Evolutionary conservation across 2,888 invertebrate species (phyloP), one percentile per base, ranked within the genome.

Genomic region (Seladonia tumulorum): DNA sequence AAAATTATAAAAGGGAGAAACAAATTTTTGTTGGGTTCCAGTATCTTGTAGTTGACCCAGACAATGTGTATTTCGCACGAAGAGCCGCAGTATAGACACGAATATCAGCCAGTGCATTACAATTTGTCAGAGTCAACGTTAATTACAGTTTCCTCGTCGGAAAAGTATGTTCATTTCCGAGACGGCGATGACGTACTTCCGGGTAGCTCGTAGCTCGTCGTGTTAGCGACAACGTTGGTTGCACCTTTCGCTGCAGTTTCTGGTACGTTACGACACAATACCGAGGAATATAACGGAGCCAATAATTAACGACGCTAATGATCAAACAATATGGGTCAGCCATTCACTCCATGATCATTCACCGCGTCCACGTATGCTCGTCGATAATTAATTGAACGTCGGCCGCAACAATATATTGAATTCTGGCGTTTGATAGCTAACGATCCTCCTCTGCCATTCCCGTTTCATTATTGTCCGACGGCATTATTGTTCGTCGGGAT

Each of bases 241-340:
- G 60, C 45, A 14, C 74, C 70, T 82, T 78, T 82, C 22, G 49
- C 53, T 25, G 35, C 45, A n/a, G 60, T 18, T 47, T 47, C 16
- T 45, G n/a, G 49, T 39, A 39, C 39, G n/a, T 70, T 68, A 53
- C 75, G 71, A 72, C 49, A 76, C 83, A 80, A 80, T 80, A 29
- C 76, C 68, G 83, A 76, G 85, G 85, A 76, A 76, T 53, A 75
- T 25, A 42, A 57, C 71, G n/a, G 60, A 68, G 73, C 72, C 82
- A 85, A 79, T 90, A 90, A 90, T 90, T 90, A 90, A 90, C 90
- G 90, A 70, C 76, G 90, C 87, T 89, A 90, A 90, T 90, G 87
- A 87, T 90, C 88, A 85, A 87, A 87, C 90, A 90, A 90, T 90
- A 86, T 82, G 82, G 79, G 35, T 49, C 72, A 63, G 39, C 76